A percentile compares a stretch with the other conserved stretches of the same genome.
These are phyloP conservation scores for Lepus americanus DNA, from an alignment of 2,113 vertebrate genomes.

Conservation along the genomic window DNA sequence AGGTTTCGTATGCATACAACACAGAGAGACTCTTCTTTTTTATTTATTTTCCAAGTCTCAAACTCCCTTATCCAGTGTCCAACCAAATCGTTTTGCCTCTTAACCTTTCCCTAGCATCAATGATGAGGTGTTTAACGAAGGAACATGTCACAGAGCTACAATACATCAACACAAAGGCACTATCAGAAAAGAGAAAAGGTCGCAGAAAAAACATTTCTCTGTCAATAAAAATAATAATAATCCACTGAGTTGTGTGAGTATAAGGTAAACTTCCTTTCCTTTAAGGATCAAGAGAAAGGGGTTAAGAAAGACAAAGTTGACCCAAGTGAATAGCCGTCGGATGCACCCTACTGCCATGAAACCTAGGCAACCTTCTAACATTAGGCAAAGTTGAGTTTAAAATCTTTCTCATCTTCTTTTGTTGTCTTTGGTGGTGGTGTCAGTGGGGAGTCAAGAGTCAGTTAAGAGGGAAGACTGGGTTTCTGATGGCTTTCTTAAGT, in stretches of 20 bases:
- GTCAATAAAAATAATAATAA: too few relatives aligned
- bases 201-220: background rate
- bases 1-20: background rate
- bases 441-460: too few relatives aligned
- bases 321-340: background rate
- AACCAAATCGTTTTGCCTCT: background rate
- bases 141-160: background rate
- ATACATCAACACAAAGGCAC: background rate
- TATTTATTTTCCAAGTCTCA: background rate
- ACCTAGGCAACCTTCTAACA: background rate
- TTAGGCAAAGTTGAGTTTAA: background rate
- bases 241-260: background rate
- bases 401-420: background rate
- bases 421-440: background rate
- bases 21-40: background rate
- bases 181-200: background rate
- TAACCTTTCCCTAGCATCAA: background rate
- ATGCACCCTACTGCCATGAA: background rate
- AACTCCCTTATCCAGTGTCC: background rate
- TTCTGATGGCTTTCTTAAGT: background rate
- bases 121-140: background rate
- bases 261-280: background rate
- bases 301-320: background rate
- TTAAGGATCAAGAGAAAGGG: background rate
- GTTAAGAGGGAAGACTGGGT: too few relatives aligned